These are phyloP conservation scores for Orchesella flavescens DNA, from an alignment of 2,888 invertebrate genomes.

Conservation along the genomic window DNA sequence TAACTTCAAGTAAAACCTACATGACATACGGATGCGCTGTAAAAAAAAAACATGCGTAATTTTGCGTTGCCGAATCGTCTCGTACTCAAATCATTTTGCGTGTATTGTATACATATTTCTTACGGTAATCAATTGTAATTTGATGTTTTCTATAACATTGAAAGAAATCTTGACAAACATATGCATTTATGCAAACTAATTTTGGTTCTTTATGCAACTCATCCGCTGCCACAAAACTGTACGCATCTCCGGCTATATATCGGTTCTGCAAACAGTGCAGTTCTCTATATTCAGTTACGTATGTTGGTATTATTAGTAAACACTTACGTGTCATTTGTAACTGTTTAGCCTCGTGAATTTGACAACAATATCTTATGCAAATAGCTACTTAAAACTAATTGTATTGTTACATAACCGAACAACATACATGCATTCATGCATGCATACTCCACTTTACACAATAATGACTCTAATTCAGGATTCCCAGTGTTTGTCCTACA, in stretches of 20 bases:
- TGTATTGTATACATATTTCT: too few species aligned
- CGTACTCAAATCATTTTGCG: too few species aligned
- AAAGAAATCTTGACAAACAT: too few species aligned
- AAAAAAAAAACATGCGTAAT: too few species aligned
- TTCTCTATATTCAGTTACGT: not conserved
- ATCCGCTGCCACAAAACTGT: not conserved
- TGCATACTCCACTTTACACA: not conserved
- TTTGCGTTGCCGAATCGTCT: too few species aligned
- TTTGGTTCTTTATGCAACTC: not conserved
- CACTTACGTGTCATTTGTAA: constrained; percentile 2
- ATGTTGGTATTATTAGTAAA: not conserved
- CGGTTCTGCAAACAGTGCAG: not conserved
- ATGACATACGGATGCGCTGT: too few species aligned
- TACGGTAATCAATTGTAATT: too few species aligned
- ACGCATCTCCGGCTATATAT: not conserved
- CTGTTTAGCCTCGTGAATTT: constrained; percentile 6
- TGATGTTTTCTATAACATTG: too few species aligned
- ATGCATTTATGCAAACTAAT: not conserved
- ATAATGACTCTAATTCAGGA: constrained; percentile 4
- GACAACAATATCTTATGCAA: constrained; percentile 8
- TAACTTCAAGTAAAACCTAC: too few species aligned
- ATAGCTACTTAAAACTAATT: constrained; percentile 15
- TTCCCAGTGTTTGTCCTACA: not conserved
- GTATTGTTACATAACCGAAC: constrained; percentile 14
- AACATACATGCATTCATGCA: not conserved